phyloP scores from a whole-genome alignment of 2,888 invertebrate species.

The Caenorhabditis sulstoni region DNA sequence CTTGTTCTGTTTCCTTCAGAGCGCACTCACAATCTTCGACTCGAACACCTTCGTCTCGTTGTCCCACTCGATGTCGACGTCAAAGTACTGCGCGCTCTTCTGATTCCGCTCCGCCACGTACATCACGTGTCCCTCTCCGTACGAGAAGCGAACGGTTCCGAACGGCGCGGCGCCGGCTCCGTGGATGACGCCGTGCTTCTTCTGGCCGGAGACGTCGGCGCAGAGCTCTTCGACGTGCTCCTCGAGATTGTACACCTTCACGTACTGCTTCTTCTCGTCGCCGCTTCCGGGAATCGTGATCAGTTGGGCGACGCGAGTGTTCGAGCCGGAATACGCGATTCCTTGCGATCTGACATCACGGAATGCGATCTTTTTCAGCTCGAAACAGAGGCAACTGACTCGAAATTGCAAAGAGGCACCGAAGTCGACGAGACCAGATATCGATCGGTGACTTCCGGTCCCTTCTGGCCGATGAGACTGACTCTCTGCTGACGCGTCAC shows the following conservation, averaged over 20 bases:
- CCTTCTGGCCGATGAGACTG: slow-evolving; percentile 48
- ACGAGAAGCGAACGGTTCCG: slow-evolving; percentile 73
- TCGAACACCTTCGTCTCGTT: slow-evolving; percentile 75
- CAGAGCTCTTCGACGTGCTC: slow-evolving; percentile 67
- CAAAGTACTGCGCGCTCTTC: slow-evolving; percentile 75
- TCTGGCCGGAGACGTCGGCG: slow-evolving; percentile 69
- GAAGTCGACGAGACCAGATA: slow-evolving; percentile 58
- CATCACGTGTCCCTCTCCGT: slow-evolving; percentile 76
- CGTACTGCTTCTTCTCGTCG: slow-evolving; percentile 75
- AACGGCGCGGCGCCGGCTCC: slow-evolving; percentile 65
- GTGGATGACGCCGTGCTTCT: slow-evolving; percentile 75
- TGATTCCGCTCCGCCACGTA: slow-evolving; percentile 76
- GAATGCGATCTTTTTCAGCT: too few species aligned
- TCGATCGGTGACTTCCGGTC: slow-evolving; percentile 55
- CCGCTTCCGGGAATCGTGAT: slow-evolving; percentile 71
- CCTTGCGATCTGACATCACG: slow-evolving; percentile 63
- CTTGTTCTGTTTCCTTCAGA: too few species aligned
- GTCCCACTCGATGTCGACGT: slow-evolving; percentile 77
- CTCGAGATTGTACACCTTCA: slow-evolving; percentile 67
- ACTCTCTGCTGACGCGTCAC: slow-evolving; percentile 58
- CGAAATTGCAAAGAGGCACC: slow-evolving; percentile 67
- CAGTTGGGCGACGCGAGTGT: slow-evolving; percentile 71
- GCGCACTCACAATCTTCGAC: slow-evolving; percentile 65
- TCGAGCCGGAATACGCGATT: slow-evolving; percentile 62
- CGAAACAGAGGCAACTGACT: too few species aligned